Evolutionary conservation across 2,888 invertebrate species (phyloP).

Genomic region (Minunthozetes semirufus): DNA sequence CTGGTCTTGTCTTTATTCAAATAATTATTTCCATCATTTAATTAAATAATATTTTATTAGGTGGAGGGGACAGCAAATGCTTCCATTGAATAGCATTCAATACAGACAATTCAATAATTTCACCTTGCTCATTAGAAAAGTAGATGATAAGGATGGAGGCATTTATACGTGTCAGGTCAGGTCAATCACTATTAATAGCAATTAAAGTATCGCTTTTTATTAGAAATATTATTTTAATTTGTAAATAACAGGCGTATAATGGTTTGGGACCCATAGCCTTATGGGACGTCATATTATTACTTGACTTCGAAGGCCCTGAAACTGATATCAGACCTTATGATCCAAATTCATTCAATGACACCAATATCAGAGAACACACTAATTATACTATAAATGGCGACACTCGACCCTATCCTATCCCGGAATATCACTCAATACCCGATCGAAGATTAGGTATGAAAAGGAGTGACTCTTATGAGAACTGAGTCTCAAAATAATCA

Average conservation of each 20-base stretch:
- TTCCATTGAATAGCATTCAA: constrained; percentile 62
- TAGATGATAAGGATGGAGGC: constrained; percentile 67
- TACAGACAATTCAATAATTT: constrained; percentile 68
- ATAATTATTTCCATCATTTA: background rate
- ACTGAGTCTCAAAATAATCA: background rate
- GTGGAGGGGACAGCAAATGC: constrained; percentile 64
- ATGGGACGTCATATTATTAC: constrained; percentile 61
- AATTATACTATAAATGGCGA: constrained; percentile 49
- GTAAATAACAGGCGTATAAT: constrained; percentile 63
- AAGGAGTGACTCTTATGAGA: background rate
- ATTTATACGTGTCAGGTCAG: constrained; percentile 68
- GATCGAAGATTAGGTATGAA: background rate
- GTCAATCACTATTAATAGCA: background rate
- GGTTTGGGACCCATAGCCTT: constrained; percentile 68
- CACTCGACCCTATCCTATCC: background rate
- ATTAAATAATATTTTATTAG: background rate
- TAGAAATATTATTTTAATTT: background rate
- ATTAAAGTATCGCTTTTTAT: background rate
- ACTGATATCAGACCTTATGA: constrained; percentile 27
- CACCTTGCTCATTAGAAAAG: constrained; percentile 64
- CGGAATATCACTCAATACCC: background rate
- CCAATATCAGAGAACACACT: constrained; percentile 2
- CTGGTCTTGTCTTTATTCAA: constrained; percentile 46
- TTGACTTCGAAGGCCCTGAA: constrained; percentile 34
- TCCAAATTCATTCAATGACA: background rate